phyloP scores from a whole-genome alignment of 2,888 invertebrate genomes.

The Epinotia ramella region DNA sequence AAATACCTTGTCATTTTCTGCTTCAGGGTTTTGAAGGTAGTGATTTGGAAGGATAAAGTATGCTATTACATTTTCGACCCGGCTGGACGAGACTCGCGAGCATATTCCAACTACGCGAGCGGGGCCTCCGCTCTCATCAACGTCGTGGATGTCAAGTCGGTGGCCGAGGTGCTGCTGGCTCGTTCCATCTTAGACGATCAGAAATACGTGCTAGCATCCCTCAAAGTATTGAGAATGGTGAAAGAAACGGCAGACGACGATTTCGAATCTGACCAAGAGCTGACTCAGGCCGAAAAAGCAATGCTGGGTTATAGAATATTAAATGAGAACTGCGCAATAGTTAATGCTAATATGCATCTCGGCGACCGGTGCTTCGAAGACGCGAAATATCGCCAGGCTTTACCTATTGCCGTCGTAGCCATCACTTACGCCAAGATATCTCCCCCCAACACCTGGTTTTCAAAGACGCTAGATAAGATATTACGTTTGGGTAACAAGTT shows the following conservation, averaged over 20 bases:
- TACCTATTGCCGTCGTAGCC: constrained; percentile 85
- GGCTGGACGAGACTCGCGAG: constrained; percentile 82
- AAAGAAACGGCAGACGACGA: constrained; percentile 75
- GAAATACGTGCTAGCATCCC: constrained; percentile 78
- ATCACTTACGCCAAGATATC: constrained; percentile 88
- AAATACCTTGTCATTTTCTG: neutral
- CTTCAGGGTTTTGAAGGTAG: constrained; percentile 75
- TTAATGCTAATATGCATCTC: constrained; percentile 85
- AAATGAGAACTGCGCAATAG: constrained; percentile 84
- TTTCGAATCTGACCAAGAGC: constrained; percentile 79
- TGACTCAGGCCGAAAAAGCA: constrained; percentile 78
- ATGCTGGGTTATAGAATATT: constrained; percentile 84
- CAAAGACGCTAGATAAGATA: constrained; percentile 85
- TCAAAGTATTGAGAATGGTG: constrained; percentile 78
- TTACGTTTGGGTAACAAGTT: constrained; percentile 85
- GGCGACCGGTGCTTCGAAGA: constrained; percentile 86
- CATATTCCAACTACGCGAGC: constrained; percentile 75
- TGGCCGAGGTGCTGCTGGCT: constrained; percentile 81
- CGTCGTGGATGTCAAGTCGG: constrained; percentile 79
- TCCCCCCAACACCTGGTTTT: constrained; percentile 86
- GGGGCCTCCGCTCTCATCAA: constrained; percentile 86
- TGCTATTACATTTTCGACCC: constrained; percentile 88
- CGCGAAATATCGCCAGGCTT: constrained; percentile 85
- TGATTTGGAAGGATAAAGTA: constrained; percentile 86
- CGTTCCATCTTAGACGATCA: constrained; percentile 79